Base-by-base conservation (phyloP, 1,140 invertebrate genomes). In the Papilio machaon region DNA sequence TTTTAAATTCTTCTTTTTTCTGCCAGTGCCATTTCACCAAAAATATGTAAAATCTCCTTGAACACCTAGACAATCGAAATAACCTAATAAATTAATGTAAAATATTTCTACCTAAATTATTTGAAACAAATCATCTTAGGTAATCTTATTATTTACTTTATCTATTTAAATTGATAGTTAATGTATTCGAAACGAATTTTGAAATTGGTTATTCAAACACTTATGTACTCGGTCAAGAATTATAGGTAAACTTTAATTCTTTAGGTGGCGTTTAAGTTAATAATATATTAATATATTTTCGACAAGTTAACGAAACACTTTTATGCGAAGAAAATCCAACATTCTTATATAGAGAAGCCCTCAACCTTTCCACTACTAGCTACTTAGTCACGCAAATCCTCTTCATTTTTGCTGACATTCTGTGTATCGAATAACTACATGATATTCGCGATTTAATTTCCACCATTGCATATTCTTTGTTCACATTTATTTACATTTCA, bases 381-480 rank as follows among this genome's bases (percentile, higher is more conserved):
- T 79, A 79, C 77, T 79, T 67, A 79, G 77, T 79, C 77, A 79
- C 77, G 77, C 77, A 79, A 79, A 79, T 79, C 77, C 77, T 79
- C 77, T 79, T 79, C 77, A 64, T 79, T 79, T 79, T 79, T 79
- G 58, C 77, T 79, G 77, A 79, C 58, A 46, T 64, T 79, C 58
- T 64, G 2, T 79, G 38, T 52, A 79, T 79, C 77, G 49, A 77
- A 77, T 77, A 77, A 58, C 74, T 76, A 76, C 74, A 76, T 76
- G 46, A 52, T 38, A 77, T 77, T 60, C 75, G 15, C 75, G 30
- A 38, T 58, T 77, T 54, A 15, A 54, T 77, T 77, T 58, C 23
- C 15, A 58, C 23, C 30, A 35, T 70, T 70, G 30, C 38, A 70
- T 64, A 2, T 23, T 35, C 64, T 70, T 70, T 70, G 64, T 70